phyloP scores from a whole-genome alignment of 2,888 invertebrate genomes.

The Julus scanicus region DNA sequence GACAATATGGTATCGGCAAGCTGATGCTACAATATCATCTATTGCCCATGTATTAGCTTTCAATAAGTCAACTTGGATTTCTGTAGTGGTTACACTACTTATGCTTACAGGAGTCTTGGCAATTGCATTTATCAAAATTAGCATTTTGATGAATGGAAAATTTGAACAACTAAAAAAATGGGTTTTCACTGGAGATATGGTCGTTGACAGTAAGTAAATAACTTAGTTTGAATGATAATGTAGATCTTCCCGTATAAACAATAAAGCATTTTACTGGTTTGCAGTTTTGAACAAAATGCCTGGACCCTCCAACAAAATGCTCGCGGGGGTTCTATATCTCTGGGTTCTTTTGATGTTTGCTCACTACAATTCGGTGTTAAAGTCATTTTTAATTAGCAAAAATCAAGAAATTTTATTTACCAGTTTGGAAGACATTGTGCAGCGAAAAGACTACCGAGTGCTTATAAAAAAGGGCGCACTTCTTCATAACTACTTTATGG shows the following conservation, averaged over 20 bases:
- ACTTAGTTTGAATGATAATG: background rate
- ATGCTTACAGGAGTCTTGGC: background rate
- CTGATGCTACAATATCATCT: background rate
- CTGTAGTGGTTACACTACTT: background rate
- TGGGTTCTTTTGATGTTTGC: background rate
- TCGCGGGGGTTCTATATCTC: background rate
- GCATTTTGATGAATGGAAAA: background rate
- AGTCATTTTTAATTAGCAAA: background rate
- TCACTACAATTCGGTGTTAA: background rate
- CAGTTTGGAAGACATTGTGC: background rate
- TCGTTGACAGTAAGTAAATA: background rate
- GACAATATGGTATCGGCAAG: background rate
- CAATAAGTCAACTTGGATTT: background rate
- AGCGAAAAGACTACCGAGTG: background rate
- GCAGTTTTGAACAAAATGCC: background rate
- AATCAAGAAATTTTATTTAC: background rate
- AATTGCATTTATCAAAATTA: background rate
- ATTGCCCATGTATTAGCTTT: background rate
- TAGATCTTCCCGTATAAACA: too few species aligned
- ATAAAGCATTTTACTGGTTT: background rate
- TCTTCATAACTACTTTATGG: background rate
- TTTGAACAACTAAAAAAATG: background rate
- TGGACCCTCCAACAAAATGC: background rate
- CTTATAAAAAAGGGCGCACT: background rate
- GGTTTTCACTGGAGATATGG: background rate